Base-by-base conservation (phyloP, 2,888 invertebrate species). In the Aspidiotus destructor region DNA sequence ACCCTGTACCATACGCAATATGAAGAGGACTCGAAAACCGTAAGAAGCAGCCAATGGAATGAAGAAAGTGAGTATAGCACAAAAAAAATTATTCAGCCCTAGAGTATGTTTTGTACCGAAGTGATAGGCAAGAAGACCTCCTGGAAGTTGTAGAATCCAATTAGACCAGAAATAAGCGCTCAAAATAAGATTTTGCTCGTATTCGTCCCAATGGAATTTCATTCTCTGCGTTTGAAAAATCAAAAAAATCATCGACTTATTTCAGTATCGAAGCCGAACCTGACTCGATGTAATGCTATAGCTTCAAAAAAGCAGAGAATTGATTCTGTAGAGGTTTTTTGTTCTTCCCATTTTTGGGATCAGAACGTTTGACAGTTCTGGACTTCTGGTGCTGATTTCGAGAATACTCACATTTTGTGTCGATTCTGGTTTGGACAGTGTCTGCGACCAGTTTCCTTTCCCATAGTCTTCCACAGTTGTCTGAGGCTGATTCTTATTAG, bases 141-240 rank as follows among this genome's bases (percentile, higher is more conserved):
- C 88, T 0, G 88, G 88, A 44, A 88, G 77, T 77, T 88, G 88
- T 0, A 84, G 82, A 0, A 84, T 60, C 82, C 87, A 86, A 74
- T 88, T 87, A 1, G 86, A 77, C 84, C 86, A 88, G 76, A 85
- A 89, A 75, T 86, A 89, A 0, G 85, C 83, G 0, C 86, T 85
- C 68, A 88, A 76, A 9, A 84, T 79, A 53, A 83, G 73, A 9
- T 84, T 84, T 75, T 85, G 86, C 69, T 85, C 79, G 73, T 83
- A 81, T 73, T 84, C 84, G 74, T 83, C 82, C 87, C 87, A 88
- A 28, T 71, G 70, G 55, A 72, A 73, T 16, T 55, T 44, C 7
- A 52, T 57, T 58, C 42, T 48, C 53, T 62, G 57, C 28, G 15
- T 28, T 13, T 2, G 48, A 48, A n/a, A n/a, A 48, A 13, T n/a